phyloP scores from a whole-genome alignment of 2,888 invertebrate species.

The Cremastinae sp. region DNA sequence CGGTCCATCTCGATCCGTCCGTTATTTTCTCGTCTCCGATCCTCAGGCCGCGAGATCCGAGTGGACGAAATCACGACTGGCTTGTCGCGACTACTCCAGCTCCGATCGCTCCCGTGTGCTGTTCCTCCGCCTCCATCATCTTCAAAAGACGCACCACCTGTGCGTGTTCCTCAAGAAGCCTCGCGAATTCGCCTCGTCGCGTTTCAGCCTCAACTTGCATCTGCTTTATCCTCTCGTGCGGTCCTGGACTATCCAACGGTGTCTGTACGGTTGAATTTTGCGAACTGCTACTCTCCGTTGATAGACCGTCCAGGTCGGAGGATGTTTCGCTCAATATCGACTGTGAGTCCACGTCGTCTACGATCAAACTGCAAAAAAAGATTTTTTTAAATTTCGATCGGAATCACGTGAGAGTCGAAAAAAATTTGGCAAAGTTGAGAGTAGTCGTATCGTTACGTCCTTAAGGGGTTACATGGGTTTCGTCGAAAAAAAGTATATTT shows the following conservation, averaged over 20 bases:
- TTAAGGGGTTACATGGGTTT: too few relatives aligned
- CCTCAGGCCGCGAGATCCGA: not conserved
- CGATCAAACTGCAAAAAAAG: constrained; percentile 68
- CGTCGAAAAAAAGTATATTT: too few relatives aligned
- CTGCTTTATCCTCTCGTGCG: constrained; percentile 73
- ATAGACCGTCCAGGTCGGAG: constrained; percentile 68
- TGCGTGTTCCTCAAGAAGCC: constrained; percentile 79
- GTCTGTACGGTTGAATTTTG: constrained; percentile 70
- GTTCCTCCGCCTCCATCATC: constrained; percentile 78
- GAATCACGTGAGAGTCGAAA: too few relatives aligned
- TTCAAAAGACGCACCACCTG: constrained; percentile 79
- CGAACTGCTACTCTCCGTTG: constrained; percentile 70
- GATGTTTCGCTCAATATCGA: constrained; percentile 69
- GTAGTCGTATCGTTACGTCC: too few relatives aligned
- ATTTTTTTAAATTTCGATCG: too few relatives aligned
- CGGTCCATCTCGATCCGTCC: too few relatives aligned
- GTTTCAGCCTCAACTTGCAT: constrained; percentile 79
- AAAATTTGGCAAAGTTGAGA: too few relatives aligned
- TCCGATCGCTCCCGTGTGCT: constrained; percentile 66
- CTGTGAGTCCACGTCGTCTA: constrained; percentile 74
- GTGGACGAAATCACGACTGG: constrained; percentile 71
- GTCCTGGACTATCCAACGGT: constrained; percentile 72
- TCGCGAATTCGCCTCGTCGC: constrained; percentile 78
- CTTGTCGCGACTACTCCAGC: constrained; percentile 67
- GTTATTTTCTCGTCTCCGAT: constrained; percentile 6